These are phyloP conservation scores for Prunella strophiata DNA, from an alignment of 2,797 vertebrate species.

Conservation along the genomic window DNA sequence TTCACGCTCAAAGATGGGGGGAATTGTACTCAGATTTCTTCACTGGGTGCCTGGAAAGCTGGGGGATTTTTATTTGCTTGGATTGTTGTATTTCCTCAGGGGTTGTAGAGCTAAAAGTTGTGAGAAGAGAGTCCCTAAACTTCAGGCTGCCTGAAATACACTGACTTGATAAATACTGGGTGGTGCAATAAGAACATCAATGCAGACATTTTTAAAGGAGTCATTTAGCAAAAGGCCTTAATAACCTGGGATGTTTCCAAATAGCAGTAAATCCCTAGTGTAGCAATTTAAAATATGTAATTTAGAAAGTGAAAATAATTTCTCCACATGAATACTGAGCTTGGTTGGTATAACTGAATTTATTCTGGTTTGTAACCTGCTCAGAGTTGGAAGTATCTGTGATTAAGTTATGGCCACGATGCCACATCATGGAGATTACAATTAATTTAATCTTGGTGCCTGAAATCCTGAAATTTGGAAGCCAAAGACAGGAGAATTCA, in stretches of 20 bases:
- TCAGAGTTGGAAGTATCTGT: neutral
- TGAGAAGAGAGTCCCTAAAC: neutral
- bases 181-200: neutral
- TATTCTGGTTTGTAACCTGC: neutral
- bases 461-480: neutral
- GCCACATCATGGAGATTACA: neutral
- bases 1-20: fast-evolving
- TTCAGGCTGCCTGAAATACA: neutral
- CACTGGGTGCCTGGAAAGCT: neutral
- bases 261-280: neutral
- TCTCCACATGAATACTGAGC: fast-evolving
- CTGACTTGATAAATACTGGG: neutral
- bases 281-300: neutral
- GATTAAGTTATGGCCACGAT: fast-evolving
- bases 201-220: neutral
- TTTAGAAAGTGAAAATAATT: neutral
- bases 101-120: neutral
- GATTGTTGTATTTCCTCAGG: neutral
- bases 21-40: neutral
- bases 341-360: neutral
- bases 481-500: neutral
- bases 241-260: neutral
- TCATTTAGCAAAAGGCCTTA: neutral
- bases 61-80: neutral
- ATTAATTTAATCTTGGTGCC: neutral